Evolutionary conservation across 2,797 vertebrate genomes (phyloP), one percentile per base, ranked within the genome.

Genomic region (Spheniscus humboldti): DNA sequence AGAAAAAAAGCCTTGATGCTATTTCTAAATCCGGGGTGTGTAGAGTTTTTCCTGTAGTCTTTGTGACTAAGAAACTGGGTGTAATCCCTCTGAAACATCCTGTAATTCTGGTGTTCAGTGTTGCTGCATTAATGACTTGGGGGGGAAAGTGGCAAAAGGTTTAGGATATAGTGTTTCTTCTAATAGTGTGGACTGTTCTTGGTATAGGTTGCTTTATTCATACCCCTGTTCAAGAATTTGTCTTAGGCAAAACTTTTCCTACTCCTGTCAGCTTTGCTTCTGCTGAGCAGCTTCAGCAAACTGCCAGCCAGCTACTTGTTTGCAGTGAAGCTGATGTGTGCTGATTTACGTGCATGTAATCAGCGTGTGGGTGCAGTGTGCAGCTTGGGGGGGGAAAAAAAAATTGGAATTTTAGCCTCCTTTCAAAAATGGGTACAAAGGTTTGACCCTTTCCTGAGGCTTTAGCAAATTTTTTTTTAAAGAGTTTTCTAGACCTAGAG

Each of bases 401-500:
- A 64, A 20, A 0, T 0, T 5, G 22, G 20, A 57, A 55, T 76
- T 72, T 82, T 89, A 67, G 11, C 48, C 35, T 45, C 23, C 8
- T 80, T 76, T 92, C 56, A 67, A 81, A 93, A 91, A 85, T 18
- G 17, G 6, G 18, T 69, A 4, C 0, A 12, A 85, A 63, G 39
- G 8, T 89, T 91, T 91, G 35, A 5, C 56, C 28, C 20, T 79
- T 84, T 87, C 30, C 57, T 50, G 30, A 72, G 50, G 19, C 66
- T 88, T 86, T 82, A 78, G 43, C 41, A 56, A 33, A 52, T 91
- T 35, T 67, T 90, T 90, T 71, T 75, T 31, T 30, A 6, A 71
- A 35, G 50, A 66, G 18, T 67, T 93, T 96, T 76, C 52, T 95
- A 76, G 55, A 85, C 53, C 63, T 85, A 33, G 63, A 62, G 35